Conservation (phyloP, 2,888 invertebrate species). For the Pantelozetes paolii region DNA sequence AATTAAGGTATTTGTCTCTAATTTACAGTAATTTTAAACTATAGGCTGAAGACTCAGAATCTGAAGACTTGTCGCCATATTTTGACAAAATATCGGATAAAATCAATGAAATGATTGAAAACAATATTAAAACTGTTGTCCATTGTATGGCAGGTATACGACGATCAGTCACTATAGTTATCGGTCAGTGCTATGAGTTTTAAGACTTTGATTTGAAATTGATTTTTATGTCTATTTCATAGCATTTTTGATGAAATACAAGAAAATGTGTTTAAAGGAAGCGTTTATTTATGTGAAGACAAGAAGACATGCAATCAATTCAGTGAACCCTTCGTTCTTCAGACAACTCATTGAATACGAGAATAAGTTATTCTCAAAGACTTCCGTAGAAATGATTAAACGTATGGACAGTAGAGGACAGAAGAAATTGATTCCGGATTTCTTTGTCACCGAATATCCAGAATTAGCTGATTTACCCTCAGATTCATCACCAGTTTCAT, state of each 20-base stretch:
- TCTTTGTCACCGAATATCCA: no score
- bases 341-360: conserved; percentile 81
- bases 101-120: neutral
- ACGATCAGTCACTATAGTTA: conserved; percentile 53
- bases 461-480: no score
- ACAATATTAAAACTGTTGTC: neutral
- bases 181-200: conserved; percentile 19
- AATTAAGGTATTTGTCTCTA: neutral
- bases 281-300: conserved; percentile 72
- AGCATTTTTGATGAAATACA: conserved; percentile 83
- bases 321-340: conserved; percentile 86
- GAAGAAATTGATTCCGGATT: no score
- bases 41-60: no score
- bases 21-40: neutral
- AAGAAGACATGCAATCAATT: conserved; percentile 75
- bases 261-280: conserved; percentile 68
- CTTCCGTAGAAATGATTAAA: conserved; percentile 68
- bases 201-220: no score
- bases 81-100: conserved; percentile 28
- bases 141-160: conserved; percentile 85
- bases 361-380: conserved; percentile 62
- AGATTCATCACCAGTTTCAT: no score
- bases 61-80: neutral
- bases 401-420: no score
- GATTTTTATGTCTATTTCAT: conserved; percentile 6